Evolutionary conservation across 1,140 invertebrate genomes (phyloP).

Genomic region (Brachionus plicatilis): DNA sequence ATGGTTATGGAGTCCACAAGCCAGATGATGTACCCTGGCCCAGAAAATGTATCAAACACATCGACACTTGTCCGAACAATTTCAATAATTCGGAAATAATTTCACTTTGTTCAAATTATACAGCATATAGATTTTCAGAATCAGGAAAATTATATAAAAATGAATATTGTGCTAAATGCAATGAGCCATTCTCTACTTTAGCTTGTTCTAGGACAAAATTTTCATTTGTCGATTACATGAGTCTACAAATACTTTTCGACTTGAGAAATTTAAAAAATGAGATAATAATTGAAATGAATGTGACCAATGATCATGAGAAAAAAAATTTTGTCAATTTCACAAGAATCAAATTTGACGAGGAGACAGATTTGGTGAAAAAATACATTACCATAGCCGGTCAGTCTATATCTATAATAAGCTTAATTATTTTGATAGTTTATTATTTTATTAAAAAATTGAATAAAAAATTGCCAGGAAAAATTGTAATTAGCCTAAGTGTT

Average conservation of each 20-base stretch:
- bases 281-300: background rate
- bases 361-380: background rate
- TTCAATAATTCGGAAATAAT: background rate
- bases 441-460: background rate
- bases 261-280: background rate
- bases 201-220: background rate
- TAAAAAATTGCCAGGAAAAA: background rate
- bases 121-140: background rate
- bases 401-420: background rate
- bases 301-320: background rate
- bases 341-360: background rate
- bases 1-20: background rate
- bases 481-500: background rate
- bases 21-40: background rate
- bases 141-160: background rate
- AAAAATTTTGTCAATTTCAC: background rate
- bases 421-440: background rate
- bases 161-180: background rate
- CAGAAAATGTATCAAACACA: background rate
- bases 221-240: background rate
- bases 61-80: background rate
- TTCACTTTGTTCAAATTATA: background rate
- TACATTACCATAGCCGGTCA: background rate
- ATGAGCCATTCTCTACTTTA: background rate
- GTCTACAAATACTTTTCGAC: background rate